Base-by-base conservation (phyloP, 2,888 invertebrate species). In the Scaptomyza reducta region DNA sequence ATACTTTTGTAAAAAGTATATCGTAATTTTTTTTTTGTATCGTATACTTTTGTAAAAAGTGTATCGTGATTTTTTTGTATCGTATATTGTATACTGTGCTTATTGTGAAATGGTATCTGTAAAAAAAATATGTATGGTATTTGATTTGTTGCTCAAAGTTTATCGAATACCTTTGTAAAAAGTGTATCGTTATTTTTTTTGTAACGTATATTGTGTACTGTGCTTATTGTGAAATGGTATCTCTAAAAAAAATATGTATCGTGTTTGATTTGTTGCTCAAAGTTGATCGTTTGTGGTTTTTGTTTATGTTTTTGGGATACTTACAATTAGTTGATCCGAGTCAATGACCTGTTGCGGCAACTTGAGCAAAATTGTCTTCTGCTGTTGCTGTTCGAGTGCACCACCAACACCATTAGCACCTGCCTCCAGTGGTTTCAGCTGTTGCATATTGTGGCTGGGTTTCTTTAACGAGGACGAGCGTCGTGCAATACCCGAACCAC, bases 251-350 rank as follows among this genome's bases (percentile, higher is more conserved):
- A 38, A 14, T 38, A 13, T 45, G 25, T 29, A 41, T 35, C 35
- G 16, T 31, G 14, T 65, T 41, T 22, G 35, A n/a, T 35, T 38
- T 35, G 49, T 64, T 35, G 22, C 42, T 29, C 33, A 4, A 11
- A 47, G 64, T 65, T 47, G 41, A 27, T 41, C 38, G 29, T 35
- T 51, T 25, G 10, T 18, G n/a, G 16, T 6, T 10, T 5, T n/a
- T 22, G 22, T 1, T 22, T 25, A 13, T 22, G 13, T 16, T 6
- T 13, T 5, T n/a, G 0, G 0, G 1, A 22, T 74, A 91, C 91
- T 90, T 78, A 91, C 91, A 79, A 92, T 91, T 64, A 92, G 69
- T 69, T 92, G 92, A 50, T 92, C 92, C 44, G 91, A 89, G 50
- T 92, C 91, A 33, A 84, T 87, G 63, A 88, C 74, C 59, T 87